phyloP scores from a whole-genome alignment of 2,888 invertebrate species.

The Pheosia tremula region DNA sequence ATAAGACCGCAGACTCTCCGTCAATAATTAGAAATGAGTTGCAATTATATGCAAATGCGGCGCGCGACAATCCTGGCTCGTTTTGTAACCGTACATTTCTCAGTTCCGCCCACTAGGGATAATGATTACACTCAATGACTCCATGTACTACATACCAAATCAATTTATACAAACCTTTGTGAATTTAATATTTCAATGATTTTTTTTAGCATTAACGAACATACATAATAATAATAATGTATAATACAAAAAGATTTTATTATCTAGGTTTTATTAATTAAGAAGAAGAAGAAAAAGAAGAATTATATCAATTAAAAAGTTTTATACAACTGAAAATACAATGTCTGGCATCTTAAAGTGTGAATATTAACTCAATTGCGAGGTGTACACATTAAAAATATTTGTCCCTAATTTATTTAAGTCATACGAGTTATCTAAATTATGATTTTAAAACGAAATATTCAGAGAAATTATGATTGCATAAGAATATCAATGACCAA shows the following conservation, averaged over 20 bases:
- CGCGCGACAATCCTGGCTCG: conserved; percentile 60
- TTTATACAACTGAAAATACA: too few relatives aligned
- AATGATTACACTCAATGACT: conserved; percentile 6
- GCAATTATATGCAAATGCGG: conserved; percentile 80
- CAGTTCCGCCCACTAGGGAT: conserved; percentile 64
- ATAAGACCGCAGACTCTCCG: conserved; percentile 31
- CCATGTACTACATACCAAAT: background rate
- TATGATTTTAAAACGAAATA: background rate
- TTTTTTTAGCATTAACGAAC: too few relatives aligned
- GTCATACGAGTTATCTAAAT: background rate
- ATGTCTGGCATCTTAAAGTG: too few relatives aligned
- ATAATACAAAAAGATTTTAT: too few relatives aligned
- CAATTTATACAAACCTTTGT: background rate
- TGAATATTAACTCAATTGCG: too few relatives aligned
- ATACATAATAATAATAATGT: too few relatives aligned
- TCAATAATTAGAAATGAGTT: conserved; percentile 70
- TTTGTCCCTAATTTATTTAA: too few relatives aligned
- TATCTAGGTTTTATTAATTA: too few relatives aligned
- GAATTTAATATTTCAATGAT: too few relatives aligned
- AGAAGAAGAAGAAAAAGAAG: too few relatives aligned
- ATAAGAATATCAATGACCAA: background rate
- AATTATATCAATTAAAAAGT: too few relatives aligned
- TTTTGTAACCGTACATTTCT: conserved; percentile 71
- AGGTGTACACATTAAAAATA: too few relatives aligned
- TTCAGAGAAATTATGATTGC: background rate